phyloP scores from a whole-genome alignment of 1,140 invertebrate species.

The Drosophila paulistorum region DNA sequence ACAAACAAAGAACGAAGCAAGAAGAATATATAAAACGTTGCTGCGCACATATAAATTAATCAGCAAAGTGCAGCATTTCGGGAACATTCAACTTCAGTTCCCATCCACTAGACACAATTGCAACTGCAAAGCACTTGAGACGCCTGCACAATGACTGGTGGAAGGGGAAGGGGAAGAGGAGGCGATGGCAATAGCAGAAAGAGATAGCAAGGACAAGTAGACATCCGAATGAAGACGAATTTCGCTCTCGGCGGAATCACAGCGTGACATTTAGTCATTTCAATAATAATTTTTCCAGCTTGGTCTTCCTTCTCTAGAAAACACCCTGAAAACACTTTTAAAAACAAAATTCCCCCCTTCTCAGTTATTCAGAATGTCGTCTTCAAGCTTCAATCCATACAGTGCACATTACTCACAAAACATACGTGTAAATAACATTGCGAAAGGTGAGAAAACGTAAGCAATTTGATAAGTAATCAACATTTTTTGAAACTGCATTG shows the following conservation, averaged over 20 bases:
- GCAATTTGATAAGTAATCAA: no score
- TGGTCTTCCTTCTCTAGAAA: constrained; percentile 18
- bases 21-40: constrained; percentile 36
- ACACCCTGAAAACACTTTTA: constrained; percentile 32
- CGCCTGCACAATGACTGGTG: constrained; percentile 32
- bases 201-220: constrained; percentile 14
- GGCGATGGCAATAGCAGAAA: constrained; percentile 23
- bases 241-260: constrained; percentile 69
- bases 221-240: constrained; percentile 46
- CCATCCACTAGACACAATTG: constrained; percentile 63
- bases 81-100: constrained; percentile 26
- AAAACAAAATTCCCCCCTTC: background rate
- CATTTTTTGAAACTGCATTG: no score
- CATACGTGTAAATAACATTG: no score
- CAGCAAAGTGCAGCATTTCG: constrained; percentile 66
- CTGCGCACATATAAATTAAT: constrained; percentile 55
- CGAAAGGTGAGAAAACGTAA: no score
- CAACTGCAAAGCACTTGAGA: constrained; percentile 72
- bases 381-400: no score
- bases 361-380: no score
- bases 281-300: constrained; percentile 27
- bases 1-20: constrained; percentile 13
- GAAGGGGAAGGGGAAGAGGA: constrained; percentile 29
- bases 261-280: constrained; percentile 66
- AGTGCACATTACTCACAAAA: no score